Evolutionary conservation across 2,888 invertebrate genomes (phyloP).

Genomic region (Yponomeuta evonymella): DNA sequence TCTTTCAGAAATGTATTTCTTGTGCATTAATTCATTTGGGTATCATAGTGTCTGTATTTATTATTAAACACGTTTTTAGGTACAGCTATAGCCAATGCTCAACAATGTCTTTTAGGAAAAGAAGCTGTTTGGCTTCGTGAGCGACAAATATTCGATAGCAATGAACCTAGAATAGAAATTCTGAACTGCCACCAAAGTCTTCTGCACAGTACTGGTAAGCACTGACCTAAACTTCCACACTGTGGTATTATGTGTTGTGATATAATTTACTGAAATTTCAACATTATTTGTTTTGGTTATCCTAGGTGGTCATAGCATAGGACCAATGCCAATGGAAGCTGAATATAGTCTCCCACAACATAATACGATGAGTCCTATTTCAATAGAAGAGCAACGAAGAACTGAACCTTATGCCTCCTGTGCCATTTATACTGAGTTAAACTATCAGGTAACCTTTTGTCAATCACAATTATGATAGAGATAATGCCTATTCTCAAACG

Average conservation of each 20-base stretch:
- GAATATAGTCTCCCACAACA: slow-evolving; percentile 70
- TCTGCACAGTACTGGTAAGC: slow-evolving; percentile 45
- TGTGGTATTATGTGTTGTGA: too few relatives aligned
- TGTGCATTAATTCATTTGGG: too few relatives aligned
- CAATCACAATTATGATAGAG: not conserved
- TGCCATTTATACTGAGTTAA: slow-evolving; percentile 74
- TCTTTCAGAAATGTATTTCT: too few relatives aligned
- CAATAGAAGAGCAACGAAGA: slow-evolving; percentile 53
- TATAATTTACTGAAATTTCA: not conserved
- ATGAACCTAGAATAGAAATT: slow-evolving; percentile 66
- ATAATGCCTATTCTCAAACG: not conserved
- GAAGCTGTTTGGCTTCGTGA: slow-evolving; percentile 69
- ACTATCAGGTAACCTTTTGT: slow-evolving; percentile 49
- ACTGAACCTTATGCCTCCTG: slow-evolving; percentile 87
- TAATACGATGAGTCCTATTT: slow-evolving; percentile 49
- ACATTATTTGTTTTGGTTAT: not conserved
- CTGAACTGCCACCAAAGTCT: slow-evolving; percentile 65
- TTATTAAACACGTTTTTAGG: slow-evolving; percentile 30
- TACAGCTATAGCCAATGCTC: slow-evolving; percentile 59
- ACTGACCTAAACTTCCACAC: not conserved
- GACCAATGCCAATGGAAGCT: slow-evolving; percentile 66
- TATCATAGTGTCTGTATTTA: not conserved
- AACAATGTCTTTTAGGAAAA: slow-evolving; percentile 65
- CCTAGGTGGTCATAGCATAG: slow-evolving; percentile 55
- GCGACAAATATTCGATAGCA: slow-evolving; percentile 60